phyloP scores from a whole-genome alignment of 2,113 vertebrate species.

The Leuciscus idus region DNA sequence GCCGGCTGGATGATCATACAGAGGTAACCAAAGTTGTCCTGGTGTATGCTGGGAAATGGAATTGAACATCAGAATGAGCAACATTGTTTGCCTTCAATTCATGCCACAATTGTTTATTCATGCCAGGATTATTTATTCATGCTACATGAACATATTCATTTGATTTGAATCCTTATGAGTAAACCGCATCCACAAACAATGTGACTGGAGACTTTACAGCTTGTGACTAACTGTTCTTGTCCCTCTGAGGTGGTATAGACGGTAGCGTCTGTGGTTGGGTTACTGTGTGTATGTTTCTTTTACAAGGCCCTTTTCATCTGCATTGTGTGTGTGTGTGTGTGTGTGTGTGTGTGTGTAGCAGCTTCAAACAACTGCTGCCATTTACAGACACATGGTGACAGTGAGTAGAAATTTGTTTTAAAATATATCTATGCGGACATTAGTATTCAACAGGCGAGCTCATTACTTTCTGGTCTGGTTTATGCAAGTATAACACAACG shows the following conservation, averaged over 20 bases:
- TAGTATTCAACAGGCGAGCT: neutral
- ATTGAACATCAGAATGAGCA: neutral
- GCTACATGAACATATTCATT: neutral
- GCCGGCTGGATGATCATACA: conserved; percentile 98
- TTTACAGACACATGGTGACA: conserved; percentile 37
- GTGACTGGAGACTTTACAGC: conserved; percentile 10
- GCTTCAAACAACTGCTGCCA: conserved; percentile 41
- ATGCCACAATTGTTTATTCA: neutral
- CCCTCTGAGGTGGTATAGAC: conserved; percentile 50
- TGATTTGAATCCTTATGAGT: neutral
- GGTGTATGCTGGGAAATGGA: conserved; percentile 88
- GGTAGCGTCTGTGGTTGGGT: conserved; percentile 18
- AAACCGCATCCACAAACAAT: neutral
- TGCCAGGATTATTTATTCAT: neutral
- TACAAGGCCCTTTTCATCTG: conserved; percentile 32
- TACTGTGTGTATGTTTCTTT: conserved; percentile 23
- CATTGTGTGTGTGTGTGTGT: neutral
- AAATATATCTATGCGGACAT: neutral
- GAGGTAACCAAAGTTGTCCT: conserved; percentile 94
- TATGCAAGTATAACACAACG: too few species aligned
- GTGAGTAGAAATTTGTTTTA: neutral
- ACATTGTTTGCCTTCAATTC: neutral
- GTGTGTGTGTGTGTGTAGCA: neutral
- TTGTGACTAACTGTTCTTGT: neutral
- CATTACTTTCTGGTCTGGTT: too few species aligned